Conservation (phyloP, 2,797 vertebrate species). For the Sorex maritimensis region DNA sequence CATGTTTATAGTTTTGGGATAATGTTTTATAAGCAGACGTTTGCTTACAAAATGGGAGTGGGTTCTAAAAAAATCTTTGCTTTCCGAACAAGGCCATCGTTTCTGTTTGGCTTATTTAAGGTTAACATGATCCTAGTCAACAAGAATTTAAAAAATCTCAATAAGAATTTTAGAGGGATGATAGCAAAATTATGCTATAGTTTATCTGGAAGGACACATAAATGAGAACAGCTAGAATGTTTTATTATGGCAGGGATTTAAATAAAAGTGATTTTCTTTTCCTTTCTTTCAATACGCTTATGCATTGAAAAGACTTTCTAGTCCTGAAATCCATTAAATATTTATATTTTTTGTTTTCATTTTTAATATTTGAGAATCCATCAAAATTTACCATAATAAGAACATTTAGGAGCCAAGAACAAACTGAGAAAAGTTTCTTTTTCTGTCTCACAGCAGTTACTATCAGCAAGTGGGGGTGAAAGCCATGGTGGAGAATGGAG, state of each 20-base stretch:
- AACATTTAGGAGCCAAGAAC: constrained; percentile 42
- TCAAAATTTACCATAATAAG: constrained; percentile 22
- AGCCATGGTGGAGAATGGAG: not conserved
- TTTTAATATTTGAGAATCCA: constrained; percentile 34
- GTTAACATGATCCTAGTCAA: constrained; percentile 43
- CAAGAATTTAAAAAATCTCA: too few relatives aligned
- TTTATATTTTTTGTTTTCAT: constrained; percentile 28
- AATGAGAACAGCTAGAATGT: constrained; percentile 47
- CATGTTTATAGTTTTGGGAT: not conserved
- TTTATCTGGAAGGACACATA: constrained; percentile 31
- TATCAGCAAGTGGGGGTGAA: not conserved
- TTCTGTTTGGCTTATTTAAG: not conserved
- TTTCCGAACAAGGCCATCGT: constrained; percentile 33
- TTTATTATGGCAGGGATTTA: constrained; percentile 45
- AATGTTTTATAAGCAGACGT: constrained; percentile 25
- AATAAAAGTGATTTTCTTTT: constrained; percentile 50
- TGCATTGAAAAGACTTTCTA: constrained; percentile 47
- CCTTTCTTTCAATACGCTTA: constrained; percentile 47
- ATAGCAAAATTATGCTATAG: constrained; percentile 47
- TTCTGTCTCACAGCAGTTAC: not conserved
- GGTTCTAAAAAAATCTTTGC: not conserved
- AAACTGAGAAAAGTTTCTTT: constrained; percentile 14
- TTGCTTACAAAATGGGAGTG: not conserved
- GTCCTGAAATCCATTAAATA: constrained; percentile 38
- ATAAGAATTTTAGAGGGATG: not conserved